These are phyloP conservation scores for Nyleta sp. DNA, from an alignment of 2,888 invertebrate genomes.

Conservation along the genomic window DNA sequence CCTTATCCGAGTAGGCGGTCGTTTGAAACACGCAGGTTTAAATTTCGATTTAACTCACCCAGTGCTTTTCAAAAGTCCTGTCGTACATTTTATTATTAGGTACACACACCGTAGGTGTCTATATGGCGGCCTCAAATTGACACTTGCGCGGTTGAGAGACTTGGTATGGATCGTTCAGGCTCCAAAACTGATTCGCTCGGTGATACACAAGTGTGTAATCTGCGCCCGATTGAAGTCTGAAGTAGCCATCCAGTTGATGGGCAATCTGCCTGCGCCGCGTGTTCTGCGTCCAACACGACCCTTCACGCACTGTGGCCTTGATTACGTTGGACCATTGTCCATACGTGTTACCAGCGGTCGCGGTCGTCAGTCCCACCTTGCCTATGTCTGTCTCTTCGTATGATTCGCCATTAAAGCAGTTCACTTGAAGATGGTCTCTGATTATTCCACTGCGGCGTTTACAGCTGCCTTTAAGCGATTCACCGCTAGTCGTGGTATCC, in stretches of 20 bases:
- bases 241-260: slow-evolving; percentile 15
- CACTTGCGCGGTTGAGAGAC: background rate
- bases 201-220: slow-evolving; percentile 30
- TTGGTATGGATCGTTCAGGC: slow-evolving; percentile 9
- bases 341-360: slow-evolving; percentile 40
- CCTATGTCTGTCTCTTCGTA: slow-evolving; percentile 68
- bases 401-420: slow-evolving; percentile 69
- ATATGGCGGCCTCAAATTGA: background rate
- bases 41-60: background rate
- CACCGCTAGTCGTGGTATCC: slow-evolving; percentile 64
- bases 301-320: slow-evolving; percentile 53
- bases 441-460: slow-evolving; percentile 67
- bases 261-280: background rate
- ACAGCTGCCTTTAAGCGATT: slow-evolving; percentile 68
- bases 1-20: background rate
- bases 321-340: slow-evolving; percentile 66
- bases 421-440: slow-evolving; percentile 69
- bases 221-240: slow-evolving; percentile 23
- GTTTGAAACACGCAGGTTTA: background rate
- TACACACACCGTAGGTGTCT: background rate
- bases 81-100: background rate
- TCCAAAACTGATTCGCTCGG: background rate
- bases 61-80: background rate
- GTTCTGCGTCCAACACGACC: background rate
- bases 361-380: slow-evolving; percentile 55